A percentile compares a stretch with the other conserved stretches of the same genome.
Evolutionary conservation across 2,113 vertebrate genomes (phyloP).

Genomic region (Oryzias curvinotus): DNA sequence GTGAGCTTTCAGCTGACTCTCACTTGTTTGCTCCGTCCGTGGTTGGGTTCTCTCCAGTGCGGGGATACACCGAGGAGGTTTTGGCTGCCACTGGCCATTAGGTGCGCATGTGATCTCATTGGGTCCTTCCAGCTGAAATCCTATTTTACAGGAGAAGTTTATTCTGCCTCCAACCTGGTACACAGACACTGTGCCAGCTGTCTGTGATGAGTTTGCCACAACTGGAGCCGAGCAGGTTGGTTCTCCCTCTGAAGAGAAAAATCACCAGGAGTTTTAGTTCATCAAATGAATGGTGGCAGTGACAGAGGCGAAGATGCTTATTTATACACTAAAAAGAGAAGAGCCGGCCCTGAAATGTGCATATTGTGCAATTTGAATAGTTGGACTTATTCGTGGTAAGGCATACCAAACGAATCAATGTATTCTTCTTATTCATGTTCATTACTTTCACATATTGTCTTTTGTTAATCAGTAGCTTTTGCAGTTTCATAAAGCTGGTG

Average conservation of each 20-base stretch:
- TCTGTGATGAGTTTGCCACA: constrained; percentile 43
- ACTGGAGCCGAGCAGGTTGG: constrained; percentile 42
- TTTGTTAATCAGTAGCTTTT: too few species aligned
- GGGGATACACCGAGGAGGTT: constrained; percentile 45
- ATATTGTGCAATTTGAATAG: too few species aligned
- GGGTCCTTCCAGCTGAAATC: constrained; percentile 53
- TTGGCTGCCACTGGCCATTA: constrained; percentile 52
- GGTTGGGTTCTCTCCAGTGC: background rate
- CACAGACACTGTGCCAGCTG: background rate
- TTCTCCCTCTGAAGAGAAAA: constrained; percentile 27
- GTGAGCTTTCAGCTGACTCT: background rate
- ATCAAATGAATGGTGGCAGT: background rate
- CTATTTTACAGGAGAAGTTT: constrained; percentile 45
- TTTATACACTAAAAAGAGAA: background rate
- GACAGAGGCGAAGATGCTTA: background rate
- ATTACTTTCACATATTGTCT: too few species aligned
- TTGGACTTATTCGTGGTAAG: too few species aligned
- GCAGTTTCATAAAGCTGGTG: too few species aligned
- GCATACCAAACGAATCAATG: too few species aligned
- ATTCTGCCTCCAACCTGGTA: constrained; percentile 25
- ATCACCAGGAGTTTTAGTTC: background rate
- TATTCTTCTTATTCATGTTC: too few species aligned
- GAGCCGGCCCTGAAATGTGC: background rate
- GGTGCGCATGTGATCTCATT: constrained; percentile 46
- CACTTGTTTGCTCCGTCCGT: background rate